Evolutionary conservation across 2,113 vertebrate species (phyloP).

Genomic region (Heloderma charlesbogerti): DNA sequence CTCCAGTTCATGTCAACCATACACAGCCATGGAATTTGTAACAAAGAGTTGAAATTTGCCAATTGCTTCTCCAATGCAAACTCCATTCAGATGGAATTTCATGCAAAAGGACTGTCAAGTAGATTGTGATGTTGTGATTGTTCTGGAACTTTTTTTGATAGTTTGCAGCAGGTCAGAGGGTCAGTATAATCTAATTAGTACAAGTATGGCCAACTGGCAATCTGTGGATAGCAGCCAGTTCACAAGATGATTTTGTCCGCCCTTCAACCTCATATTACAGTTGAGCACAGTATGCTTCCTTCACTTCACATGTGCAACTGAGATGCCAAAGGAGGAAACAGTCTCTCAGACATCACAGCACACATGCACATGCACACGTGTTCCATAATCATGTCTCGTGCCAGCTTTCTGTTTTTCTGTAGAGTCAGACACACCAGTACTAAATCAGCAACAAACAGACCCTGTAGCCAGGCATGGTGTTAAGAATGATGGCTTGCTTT

Average conservation of each 20-base stretch:
- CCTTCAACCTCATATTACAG: no score
- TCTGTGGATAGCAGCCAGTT: no score
- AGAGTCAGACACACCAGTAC: neutral
- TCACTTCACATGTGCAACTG: no score
- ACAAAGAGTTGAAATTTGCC: neutral
- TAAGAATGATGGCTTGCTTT: no score
- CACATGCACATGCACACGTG: neutral
- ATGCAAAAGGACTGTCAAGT: neutral
- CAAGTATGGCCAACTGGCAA: no score
- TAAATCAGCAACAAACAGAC: neutral
- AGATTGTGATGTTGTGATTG: neutral
- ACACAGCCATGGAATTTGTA: no score
- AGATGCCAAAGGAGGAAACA: no score
- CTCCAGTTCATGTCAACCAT: no score
- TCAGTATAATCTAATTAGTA: no score
- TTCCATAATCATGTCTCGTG: neutral
- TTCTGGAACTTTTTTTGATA: neutral
- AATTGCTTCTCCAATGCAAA: neutral
- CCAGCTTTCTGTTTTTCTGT: neutral
- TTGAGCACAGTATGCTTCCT: no score
- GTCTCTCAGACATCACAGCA: neutral
- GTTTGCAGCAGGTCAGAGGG: neutral
- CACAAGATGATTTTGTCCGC: no score
- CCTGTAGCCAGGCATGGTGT: neutral
- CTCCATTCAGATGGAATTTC: neutral